Evolutionary conservation across 2,113 vertebrate genomes (phyloP).

Genomic region (Talpa occidentalis): DNA sequence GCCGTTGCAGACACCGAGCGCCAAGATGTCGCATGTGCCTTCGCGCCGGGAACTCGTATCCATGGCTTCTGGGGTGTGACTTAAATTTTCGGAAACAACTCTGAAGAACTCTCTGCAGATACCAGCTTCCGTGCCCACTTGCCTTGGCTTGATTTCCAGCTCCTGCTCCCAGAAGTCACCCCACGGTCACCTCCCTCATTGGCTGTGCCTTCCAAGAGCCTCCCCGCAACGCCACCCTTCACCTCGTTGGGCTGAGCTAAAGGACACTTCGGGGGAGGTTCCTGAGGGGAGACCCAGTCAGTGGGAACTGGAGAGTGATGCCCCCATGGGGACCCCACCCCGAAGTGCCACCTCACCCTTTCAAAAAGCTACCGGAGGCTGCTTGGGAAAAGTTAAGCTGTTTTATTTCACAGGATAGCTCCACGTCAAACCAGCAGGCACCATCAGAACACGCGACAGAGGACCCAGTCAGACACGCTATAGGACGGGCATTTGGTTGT

Average conservation of each 20-base stretch:
- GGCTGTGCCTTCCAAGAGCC: neutral
- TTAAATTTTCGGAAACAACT: neutral
- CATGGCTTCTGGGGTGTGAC: neutral
- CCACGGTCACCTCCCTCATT: neutral
- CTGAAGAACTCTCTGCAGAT: neutral
- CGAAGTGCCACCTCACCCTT: fast-evolving
- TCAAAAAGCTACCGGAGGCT: slow-evolving; percentile 64
- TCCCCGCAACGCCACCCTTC: neutral
- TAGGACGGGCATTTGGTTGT: slow-evolving; percentile 89
- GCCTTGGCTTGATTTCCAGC: neutral
- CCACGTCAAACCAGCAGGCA: slow-evolving; percentile 92
- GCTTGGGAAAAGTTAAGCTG: slow-evolving; percentile 88
- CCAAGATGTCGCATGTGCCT: too few species aligned
- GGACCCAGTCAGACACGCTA: slow-evolving; percentile 91
- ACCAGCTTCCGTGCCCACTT: neutral
- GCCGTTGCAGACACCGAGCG: neutral
- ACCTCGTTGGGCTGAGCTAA: neutral
- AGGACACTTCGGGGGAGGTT: neutral
- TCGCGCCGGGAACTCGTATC: neutral
- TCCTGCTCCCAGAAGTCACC: neutral
- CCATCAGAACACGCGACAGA: slow-evolving; percentile 89
- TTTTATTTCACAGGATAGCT: slow-evolving; percentile 89
- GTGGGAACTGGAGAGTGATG: neutral
- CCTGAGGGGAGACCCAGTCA: neutral
- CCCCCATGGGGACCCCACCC: neutral